Evolutionary conservation across 2,888 invertebrate species (phyloP).

Genomic region (Encarsia formosa): DNA sequence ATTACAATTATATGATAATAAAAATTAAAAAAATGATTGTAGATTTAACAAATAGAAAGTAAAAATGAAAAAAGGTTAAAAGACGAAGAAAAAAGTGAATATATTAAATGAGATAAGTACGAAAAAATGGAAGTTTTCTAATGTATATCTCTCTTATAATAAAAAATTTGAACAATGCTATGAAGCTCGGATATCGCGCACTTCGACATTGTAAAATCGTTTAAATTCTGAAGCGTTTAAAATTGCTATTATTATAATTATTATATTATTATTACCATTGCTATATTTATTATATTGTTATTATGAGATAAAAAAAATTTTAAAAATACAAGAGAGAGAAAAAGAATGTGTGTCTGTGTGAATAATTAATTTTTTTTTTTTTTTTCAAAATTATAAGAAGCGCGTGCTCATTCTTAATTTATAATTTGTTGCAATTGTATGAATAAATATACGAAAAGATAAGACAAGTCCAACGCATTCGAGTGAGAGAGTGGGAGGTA

Average conservation of each 20-base stretch:
- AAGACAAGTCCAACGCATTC: slow-evolving; percentile 4
- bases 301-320: neutral
- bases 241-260: slow-evolving; percentile 8
- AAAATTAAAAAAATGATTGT: slow-evolving; percentile 25
- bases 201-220: slow-evolving; percentile 25
- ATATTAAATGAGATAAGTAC: slow-evolving; percentile 16
- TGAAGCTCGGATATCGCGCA: slow-evolving; percentile 25
- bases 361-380: slow-evolving; percentile 7
- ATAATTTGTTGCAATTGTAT: slow-evolving; percentile 4
- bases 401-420: slow-evolving; percentile 18
- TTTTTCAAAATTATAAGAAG: slow-evolving; percentile 11
- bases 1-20: slow-evolving; percentile 28
- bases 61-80: slow-evolving; percentile 10
- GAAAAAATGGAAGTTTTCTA: slow-evolving; percentile 25
- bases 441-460: slow-evolving; percentile 4
- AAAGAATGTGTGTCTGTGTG: neutral
- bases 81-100: slow-evolving; percentile 16
- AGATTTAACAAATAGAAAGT: slow-evolving; percentile 27
- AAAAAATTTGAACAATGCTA: slow-evolving; percentile 18
- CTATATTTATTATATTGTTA: neutral
- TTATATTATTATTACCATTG: neutral
- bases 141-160: slow-evolving; percentile 23
- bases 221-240: slow-evolving; percentile 21
- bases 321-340: neutral
- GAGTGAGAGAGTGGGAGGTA: slow-evolving; percentile 3